phyloP scores from a whole-genome alignment of 2,888 invertebrate genomes.

The Nipponacmea schrenckii region DNA sequence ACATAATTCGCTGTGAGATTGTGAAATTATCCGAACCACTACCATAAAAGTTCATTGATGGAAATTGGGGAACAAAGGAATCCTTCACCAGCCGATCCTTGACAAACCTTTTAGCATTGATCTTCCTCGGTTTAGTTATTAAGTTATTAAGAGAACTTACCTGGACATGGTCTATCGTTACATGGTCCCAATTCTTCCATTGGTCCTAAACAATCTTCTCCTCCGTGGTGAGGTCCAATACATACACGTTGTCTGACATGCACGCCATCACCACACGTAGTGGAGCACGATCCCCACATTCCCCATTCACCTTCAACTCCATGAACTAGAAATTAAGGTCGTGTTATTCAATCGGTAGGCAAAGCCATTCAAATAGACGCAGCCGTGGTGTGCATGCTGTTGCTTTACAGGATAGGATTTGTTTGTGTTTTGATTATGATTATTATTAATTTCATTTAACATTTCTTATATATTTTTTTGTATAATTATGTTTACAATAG shows the following conservation, averaged over 20 bases:
- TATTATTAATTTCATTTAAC: no score
- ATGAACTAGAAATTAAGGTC: slow-evolving; percentile 1
- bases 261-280: slow-evolving; percentile 50
- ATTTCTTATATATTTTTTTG: no score
- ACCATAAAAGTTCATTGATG: background rate
- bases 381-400: background rate
- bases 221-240: slow-evolving; percentile 41
- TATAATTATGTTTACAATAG: no score
- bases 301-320: slow-evolving; percentile 43
- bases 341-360: background rate
- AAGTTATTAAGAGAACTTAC: no score
- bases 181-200: slow-evolving; percentile 37
- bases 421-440: no score
- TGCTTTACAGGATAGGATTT: no score
- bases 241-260: slow-evolving; percentile 45
- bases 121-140: no score
- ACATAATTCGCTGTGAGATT: no score
- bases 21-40: no score
- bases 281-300: slow-evolving; percentile 46
- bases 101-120: no score
- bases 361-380: background rate
- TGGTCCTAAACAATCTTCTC: slow-evolving; percentile 39
- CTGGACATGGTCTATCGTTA: slow-evolving; percentile 47
- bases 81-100: no score
- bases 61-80: no score